These are phyloP conservation scores for Parnassius apollo DNA, from an alignment of 2,888 invertebrate species.

Conservation along the genomic window DNA sequence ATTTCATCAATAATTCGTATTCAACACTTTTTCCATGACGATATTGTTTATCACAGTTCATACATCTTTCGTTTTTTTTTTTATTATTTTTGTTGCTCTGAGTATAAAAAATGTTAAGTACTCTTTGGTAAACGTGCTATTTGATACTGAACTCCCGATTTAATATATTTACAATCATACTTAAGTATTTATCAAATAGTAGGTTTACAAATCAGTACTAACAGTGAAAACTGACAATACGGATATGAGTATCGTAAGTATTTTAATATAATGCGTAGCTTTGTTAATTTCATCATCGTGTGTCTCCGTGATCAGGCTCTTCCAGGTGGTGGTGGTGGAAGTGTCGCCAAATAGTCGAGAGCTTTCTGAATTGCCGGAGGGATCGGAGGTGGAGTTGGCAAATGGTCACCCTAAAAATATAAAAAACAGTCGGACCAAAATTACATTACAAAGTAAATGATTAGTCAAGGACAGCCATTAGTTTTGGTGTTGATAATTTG, in stretches of 20 bases:
- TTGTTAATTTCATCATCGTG: constrained; percentile 21
- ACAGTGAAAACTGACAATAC: constrained; percentile 37
- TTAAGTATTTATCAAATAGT: constrained; percentile 31
- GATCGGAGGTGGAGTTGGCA: constrained; percentile 89
- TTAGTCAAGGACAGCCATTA: constrained; percentile 18
- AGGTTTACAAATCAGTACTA: constrained; percentile 48
- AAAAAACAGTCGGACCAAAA: constrained; percentile 11
- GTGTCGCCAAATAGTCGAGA: constrained; percentile 84
- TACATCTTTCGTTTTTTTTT: constrained; percentile 63
- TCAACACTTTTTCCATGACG: constrained; percentile 49
- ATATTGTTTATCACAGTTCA: constrained; percentile 78
- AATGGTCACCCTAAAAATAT: constrained; percentile 83
- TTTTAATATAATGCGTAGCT: constrained; percentile 24
- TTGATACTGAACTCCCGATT: background rate
- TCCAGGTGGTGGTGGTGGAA: constrained; percentile 77
- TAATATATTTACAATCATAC: constrained; percentile 5
- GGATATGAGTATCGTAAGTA: constrained; percentile 23
- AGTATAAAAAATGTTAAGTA: constrained; percentile 29
- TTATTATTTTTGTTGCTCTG: constrained; percentile 61
- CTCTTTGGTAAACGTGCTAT: constrained; percentile 46
- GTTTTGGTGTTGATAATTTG: constrained; percentile 19
- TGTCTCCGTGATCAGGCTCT: constrained; percentile 44
- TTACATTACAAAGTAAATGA: constrained; percentile 8
- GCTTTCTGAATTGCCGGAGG: constrained; percentile 89
- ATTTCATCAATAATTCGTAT: constrained; percentile 56